Evolutionary conservation across 2,797 vertebrate genomes (phyloP).

Genomic region (Chelon labrosus): DNA sequence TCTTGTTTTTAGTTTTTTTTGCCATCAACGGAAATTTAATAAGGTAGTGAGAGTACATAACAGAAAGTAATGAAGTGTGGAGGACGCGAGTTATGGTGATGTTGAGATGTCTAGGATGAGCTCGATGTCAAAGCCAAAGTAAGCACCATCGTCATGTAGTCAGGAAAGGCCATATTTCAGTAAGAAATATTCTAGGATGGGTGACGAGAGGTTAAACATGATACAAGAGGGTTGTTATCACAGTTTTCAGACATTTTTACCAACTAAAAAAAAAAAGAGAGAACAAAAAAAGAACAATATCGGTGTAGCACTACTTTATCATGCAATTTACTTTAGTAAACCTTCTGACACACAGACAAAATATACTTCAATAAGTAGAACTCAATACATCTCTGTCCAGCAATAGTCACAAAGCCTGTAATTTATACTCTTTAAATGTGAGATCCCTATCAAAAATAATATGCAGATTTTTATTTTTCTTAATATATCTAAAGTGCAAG

Average conservation of each 20-base stretch:
- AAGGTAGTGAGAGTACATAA: slow-evolving; percentile 87
- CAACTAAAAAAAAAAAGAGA: slow-evolving; percentile 73
- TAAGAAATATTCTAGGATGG: slow-evolving; percentile 81
- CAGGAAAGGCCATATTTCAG: slow-evolving; percentile 85
- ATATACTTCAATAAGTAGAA: slow-evolving; percentile 90
- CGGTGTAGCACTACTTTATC: slow-evolving; percentile 88
- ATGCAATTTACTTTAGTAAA: slow-evolving; percentile 91
- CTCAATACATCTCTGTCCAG: slow-evolving; percentile 88
- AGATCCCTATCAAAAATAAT: slow-evolving; percentile 92
- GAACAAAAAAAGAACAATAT: slow-evolving; percentile 79
- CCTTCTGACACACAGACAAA: slow-evolving; percentile 90
- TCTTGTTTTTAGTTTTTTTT: slow-evolving; percentile 79
- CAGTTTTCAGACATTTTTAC: slow-evolving; percentile 88
- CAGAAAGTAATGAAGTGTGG: slow-evolving; percentile 81
- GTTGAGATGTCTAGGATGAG: slow-evolving; percentile 81
- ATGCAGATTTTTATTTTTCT: slow-evolving; percentile 88
- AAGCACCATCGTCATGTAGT: slow-evolving; percentile 88
- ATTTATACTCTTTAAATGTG: slow-evolving; percentile 88
- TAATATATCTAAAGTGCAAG: slow-evolving; percentile 92
- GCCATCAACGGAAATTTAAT: slow-evolving; percentile 88
- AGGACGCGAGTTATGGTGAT: slow-evolving; percentile 77
- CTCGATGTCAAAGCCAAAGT: slow-evolving; percentile 86
- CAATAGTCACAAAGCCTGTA: slow-evolving; percentile 89
- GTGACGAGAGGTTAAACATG: slow-evolving; percentile 81
- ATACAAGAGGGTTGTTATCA: slow-evolving; percentile 86